Evolutionary conservation across 2,797 vertebrate genomes (phyloP), one percentile per base, ranked within the genome.

Genomic region (Brotula barbata): DNA sequence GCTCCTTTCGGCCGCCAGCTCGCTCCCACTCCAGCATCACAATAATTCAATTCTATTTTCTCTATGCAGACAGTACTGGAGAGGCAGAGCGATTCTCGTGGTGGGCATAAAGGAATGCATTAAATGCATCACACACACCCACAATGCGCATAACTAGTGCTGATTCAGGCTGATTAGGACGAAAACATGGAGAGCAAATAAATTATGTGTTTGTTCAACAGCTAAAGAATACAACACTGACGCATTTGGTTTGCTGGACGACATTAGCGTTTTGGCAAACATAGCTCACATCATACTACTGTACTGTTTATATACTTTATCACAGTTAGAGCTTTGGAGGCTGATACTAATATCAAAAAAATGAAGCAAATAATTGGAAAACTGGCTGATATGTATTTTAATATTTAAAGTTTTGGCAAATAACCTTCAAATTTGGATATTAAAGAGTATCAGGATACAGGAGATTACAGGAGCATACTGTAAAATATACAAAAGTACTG

Each of bases 71-170:
- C 60, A 36, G 37, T 51, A 16, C 48, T 47, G 57, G 68, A 58
- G 54, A 50, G 39, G 57, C 66, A 63, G 73, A 69, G 63, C 57
- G 34, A 74, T 67, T 67, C 71, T 70, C 46, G 7, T 1, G 57
- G 85, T 81, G 70, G 81, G 82, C 41, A 65, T 72, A 60, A 70
- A 64, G 80, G 71, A 76, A 64, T 77, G 67, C 68, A 81, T 85
- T 85, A 79, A 62, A 55, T 48, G 46, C 67, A 68, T 82, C 67
- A 77, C 64, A 75, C 52, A 64, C 78, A 21, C 70, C 65, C 75
- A 81, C 82, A 16, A 51, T 1, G 50, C 60, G 67, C 36, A n/a
- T 44, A 57, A 58, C 34, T 6, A 68, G 51, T 37, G 72, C 73
- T 62, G 78, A 83, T 78, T 61, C 61, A 5, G 50, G 46, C 53